Evolutionary conservation across 2,888 invertebrate genomes (phyloP), one percentile per base, ranked within the genome.

Genomic region (Frankliniella intonsa): DNA sequence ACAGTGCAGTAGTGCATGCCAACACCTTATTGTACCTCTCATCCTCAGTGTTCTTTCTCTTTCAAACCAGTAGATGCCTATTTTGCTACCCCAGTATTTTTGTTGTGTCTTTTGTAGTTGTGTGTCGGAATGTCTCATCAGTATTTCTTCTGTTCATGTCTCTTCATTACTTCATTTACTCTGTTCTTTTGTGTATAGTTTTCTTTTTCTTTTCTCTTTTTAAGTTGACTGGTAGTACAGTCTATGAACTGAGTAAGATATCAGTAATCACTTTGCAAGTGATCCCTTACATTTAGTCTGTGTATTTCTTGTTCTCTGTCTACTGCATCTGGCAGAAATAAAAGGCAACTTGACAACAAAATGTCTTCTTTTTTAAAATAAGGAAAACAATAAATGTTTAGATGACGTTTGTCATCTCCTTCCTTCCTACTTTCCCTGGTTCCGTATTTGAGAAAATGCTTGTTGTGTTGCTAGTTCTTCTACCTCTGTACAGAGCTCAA

Each of bases 221-320:
- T 76, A 76, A 22, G 69, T 76, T 76, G 69, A 76, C 69, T 76
- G 69, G 22, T 76, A 76, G 69, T 76, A 22, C 69, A 76, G 69
- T 76, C 69, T 76, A 76, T 25, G 69, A 76, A 76, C 69, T 76
- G 69, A 76, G 25, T 76, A 76, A 76, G 25, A 19, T 55, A 55
- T 55, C 55, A 55, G 69, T 76, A 22, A 76, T 76, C 69, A 76
- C 69, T 76, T 76, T 76, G 69, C 25, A 22, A 76, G 69, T 76
- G 69, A 76, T 76, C 25, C 69, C 69, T 76, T 76, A 76, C 25
- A 9, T 76, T 76, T 76, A 76, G 69, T 76, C 69, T 76, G 12
- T 76, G 69, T 76, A 76, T 76, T 76, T 76, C 69, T 76, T 76
- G 69, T 76, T 22, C 25, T 76, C 69, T 76, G 69, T 76, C 69